Evolutionary conservation across 2,888 invertebrate species (phyloP), one percentile per base, ranked within the genome.

Genomic region (Andrena flavipes): DNA sequence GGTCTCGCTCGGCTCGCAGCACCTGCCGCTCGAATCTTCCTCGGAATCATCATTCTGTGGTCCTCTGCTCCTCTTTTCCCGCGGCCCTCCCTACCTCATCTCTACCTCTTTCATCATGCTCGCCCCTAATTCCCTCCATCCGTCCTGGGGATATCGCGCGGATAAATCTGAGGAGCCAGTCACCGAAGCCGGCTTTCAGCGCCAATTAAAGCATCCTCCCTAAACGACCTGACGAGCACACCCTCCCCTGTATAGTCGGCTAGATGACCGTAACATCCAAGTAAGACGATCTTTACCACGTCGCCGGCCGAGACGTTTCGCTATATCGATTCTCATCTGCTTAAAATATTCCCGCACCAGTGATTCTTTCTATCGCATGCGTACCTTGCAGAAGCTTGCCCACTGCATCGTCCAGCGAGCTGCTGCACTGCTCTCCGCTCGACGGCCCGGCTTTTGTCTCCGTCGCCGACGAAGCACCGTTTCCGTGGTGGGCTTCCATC

Each of bases 1-100:
- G 91, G 93, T 93, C 87, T 89, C 93, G 93, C 92, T 93, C 90
- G 75, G 91, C 80, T 93, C 93, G 91, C 92, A 92, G 93, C 93
- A 94, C 93, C 93, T 94, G 93, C 87, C 91, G 75, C 84, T 77
- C 86, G 72, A 84, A 85, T 85, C 84, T 86, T 74, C 83, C 79
- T 59, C 87, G 81, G 68, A 80, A 83, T 86, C 81, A 62, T 84
- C 80, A 79, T 76, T 64, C 67, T 69, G 35, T 67, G 74, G 67
- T 76, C 26, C 64, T 70, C 71, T 10, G 23, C 62, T 51, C 7
- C 64, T 33, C 75, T 67, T 64, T 71, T 71, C 68, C 67, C 65
- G 51, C 30, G 35, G 71, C 62, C 54, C 26, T 77, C 62, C 62
- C 29, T 69, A 35, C 49, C 16, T 33, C 65, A n/a, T 42, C 63